Evolutionary conservation across 2,797 vertebrate species (phyloP), one percentile per base, ranked within the genome.

Genomic region (Sciurus vulgaris): DNA sequence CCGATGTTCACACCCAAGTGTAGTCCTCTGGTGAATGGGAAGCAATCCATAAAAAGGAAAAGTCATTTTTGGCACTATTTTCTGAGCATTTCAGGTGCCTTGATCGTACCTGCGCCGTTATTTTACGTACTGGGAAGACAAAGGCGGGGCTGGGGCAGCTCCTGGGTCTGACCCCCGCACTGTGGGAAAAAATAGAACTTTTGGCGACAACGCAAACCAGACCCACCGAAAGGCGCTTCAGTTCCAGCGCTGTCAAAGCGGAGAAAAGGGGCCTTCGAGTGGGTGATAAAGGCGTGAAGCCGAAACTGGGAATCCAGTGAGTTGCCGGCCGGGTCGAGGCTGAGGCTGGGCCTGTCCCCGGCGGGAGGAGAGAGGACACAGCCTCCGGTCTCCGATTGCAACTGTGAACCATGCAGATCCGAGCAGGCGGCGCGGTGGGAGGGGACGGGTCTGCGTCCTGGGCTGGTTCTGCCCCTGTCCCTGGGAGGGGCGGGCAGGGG

Each of bases 141-240:
- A 4, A 18, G 51, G 51, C 15, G 17, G 51, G 51, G 15, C 17
- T 5, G 15, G 51, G 51, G 51, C 51, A 54, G 51, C 51, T 54
- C 51, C 59, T 61, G 59, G 59, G 24, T 26, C 9, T 61, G 59
- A 61, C 10, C 24, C 59, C 9, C 3, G 59, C 59, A 22, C 59
- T 7, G 1, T 10, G 24, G 59, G 10, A 26, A 61, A 61, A 10
- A 17, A 26, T 20, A 56, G 22, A 38, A 3, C 74, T 84, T 15
- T 28, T 15, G 33, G 47, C 20, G 26, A 10, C 0, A 41, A 3
- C 0, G 0, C 70, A 70, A 89, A n/a, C 54, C 2, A 3, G 9
- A 22, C 33, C 44, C 63, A 3, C 30, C 35, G 13, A 81, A 38
- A 38, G 38, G 38, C 38, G 38, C n/a, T n/a, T n/a, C n/a, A n/a